These are phyloP conservation scores for Setipinna tenuifilis DNA, from an alignment of 2,797 vertebrate species.

Conservation along the genomic window DNA sequence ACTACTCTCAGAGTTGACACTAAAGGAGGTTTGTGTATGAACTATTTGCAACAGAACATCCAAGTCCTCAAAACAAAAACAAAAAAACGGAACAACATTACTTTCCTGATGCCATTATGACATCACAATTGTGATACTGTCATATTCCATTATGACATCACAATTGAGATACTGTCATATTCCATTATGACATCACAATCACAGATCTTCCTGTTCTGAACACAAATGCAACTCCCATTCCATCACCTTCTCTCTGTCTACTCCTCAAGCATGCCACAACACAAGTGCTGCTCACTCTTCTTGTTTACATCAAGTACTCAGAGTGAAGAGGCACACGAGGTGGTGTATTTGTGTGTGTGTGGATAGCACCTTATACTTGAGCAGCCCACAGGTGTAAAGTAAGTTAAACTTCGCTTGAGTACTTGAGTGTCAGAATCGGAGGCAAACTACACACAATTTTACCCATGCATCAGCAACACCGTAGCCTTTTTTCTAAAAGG, in stretches of 20 bases:
- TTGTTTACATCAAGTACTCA: constrained; percentile 22
- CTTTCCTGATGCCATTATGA: neutral
- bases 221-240: neutral
- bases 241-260: neutral
- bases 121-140: neutral
- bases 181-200: constrained; percentile 14
- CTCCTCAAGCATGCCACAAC: neutral
- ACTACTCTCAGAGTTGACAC: neutral
- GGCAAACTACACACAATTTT: neutral
- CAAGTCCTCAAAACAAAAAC: neutral
- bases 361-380: constrained; percentile 62
- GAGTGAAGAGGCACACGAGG: constrained; percentile 60
- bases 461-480: neutral
- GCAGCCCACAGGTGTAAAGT: constrained; percentile 20
- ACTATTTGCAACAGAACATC: neutral
- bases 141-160: neutral
- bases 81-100: neutral
- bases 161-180: neutral
- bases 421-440: constrained; percentile 4
- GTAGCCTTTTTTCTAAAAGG: neutral
- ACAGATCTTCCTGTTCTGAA: neutral
- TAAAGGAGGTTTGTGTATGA: neutral
- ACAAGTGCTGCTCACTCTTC: neutral
- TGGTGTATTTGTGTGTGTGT: constrained; percentile 34
- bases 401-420: constrained; percentile 8